Conservation (phyloP, 2,888 invertebrate species). For the Leptopterna dolabrata region DNA sequence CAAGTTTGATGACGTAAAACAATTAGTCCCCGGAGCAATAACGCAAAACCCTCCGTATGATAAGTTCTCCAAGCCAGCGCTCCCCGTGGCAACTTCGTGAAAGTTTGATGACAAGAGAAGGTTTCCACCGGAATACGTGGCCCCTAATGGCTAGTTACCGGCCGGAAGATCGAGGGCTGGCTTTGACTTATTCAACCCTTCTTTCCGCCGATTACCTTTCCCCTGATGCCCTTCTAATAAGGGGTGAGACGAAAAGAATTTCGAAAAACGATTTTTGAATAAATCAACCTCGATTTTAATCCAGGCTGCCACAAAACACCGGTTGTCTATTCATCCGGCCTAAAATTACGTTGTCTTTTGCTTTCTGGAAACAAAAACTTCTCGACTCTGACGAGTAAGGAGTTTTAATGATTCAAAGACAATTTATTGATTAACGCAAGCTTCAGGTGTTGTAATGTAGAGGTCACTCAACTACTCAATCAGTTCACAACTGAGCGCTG, state of each 20-base stretch:
- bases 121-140: not conserved
- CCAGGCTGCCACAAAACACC: not conserved
- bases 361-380: too few species aligned
- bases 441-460: too few species aligned
- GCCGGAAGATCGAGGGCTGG: conserved; percentile 29
- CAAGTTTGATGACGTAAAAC: conserved; percentile 13
- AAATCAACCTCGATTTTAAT: not conserved
- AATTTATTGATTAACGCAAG: too few species aligned
- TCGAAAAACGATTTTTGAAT: not conserved
- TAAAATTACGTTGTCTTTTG: too few species aligned
- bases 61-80: not conserved
- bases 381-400: too few species aligned
- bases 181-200: conserved; percentile 32
- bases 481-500: too few species aligned
- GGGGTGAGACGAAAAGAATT: not conserved
- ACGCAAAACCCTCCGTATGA: not conserved
- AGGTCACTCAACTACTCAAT: too few species aligned
- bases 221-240: not conserved
- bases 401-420: too few species aligned
- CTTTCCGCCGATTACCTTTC: not conserved
- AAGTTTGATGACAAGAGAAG: not conserved
- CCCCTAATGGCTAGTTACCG: conserved; percentile 43
- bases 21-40: conserved; percentile 17
- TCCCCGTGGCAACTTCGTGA: not conserved
- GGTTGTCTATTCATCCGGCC: not conserved